A percentile compares a stretch with the other conserved stretches of the same genome.
These are phyloP conservation scores for Chydorus sphaericus DNA, from an alignment of 2,888 invertebrate genomes.

Conservation along the genomic window DNA sequence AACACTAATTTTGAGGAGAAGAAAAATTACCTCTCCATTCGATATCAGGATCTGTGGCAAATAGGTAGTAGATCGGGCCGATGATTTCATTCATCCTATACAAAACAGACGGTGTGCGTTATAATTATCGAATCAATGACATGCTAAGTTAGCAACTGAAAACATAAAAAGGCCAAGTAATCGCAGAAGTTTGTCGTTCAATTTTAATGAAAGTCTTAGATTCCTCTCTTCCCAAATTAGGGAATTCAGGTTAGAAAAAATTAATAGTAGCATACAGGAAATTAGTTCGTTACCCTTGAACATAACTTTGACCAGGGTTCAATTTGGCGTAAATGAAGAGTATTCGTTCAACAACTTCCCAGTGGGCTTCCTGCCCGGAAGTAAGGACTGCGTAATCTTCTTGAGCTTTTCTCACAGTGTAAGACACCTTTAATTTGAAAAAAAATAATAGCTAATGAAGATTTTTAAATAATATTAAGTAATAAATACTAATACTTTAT, in stretches of 20 bases:
- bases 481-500: slow-evolving; percentile 51
- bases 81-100: slow-evolving; percentile 99
- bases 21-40: slow-evolving; percentile 52
- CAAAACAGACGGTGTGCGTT: no score
- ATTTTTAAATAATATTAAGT: not conserved
- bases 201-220: no score
- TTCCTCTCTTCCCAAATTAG: no score
- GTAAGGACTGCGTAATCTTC: slow-evolving; percentile 71
- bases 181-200: no score
- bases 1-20: slow-evolving; percentile 10
- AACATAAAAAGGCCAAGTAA: no score
- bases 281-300: no score
- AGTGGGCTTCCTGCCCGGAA: slow-evolving; percentile 88
- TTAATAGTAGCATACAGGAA: no score
- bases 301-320: slow-evolving; percentile 91
- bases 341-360: slow-evolving; percentile 96
- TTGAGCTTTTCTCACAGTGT: slow-evolving; percentile 35
- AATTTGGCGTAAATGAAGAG: slow-evolving; percentile 94
- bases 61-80: slow-evolving; percentile 93
- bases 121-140: no score
- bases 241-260: no score
- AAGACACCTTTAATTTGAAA: not conserved
- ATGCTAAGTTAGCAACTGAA: no score
- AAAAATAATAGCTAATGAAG: not conserved
- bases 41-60: slow-evolving; percentile 74